Evolutionary conservation across 2,113 vertebrate species (phyloP).

Genomic region (Cololabis saira): DNA sequence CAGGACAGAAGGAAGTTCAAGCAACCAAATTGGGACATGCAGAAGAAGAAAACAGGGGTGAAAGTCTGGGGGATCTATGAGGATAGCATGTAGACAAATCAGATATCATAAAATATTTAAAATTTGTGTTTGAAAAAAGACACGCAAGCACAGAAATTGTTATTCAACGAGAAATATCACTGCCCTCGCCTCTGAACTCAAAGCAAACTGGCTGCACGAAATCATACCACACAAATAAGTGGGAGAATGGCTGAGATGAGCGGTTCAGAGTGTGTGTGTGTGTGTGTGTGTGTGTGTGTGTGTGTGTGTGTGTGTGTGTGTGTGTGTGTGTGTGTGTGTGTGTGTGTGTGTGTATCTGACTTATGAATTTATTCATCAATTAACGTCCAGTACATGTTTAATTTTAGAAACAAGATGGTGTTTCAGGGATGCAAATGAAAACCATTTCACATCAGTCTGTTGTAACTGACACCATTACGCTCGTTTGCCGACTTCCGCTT

Average conservation of each 20-base stretch:
- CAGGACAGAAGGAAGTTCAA: constrained; percentile 31
- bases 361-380: too few species aligned
- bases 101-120: constrained; percentile 26
- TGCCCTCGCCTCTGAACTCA: not conserved
- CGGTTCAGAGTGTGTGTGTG: too few species aligned
- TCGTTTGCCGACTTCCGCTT: not conserved
- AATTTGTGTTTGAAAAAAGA: constrained; percentile 27
- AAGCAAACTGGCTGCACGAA: constrained; percentile 21
- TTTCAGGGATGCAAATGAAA: not conserved
- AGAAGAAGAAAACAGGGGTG: not conserved
- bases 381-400: too few species aligned
- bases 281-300: too few species aligned
- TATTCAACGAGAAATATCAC: constrained; percentile 27
- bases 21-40: constrained; percentile 11
- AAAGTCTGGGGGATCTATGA: constrained; percentile 10
- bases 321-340: too few species aligned
- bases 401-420: too few species aligned
- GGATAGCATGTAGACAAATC: constrained; percentile 2
- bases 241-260: not conserved
- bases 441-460: not conserved
- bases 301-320: too few species aligned
- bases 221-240: constrained; percentile 4
- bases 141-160: constrained; percentile 7
- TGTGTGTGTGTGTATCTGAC: too few species aligned
- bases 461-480: not conserved